A percentile compares a stretch with the other conserved stretches of the same genome.
phyloP scores from a whole-genome alignment of 1,140 invertebrate species.

The Gyrodactylus salaris region DNA sequence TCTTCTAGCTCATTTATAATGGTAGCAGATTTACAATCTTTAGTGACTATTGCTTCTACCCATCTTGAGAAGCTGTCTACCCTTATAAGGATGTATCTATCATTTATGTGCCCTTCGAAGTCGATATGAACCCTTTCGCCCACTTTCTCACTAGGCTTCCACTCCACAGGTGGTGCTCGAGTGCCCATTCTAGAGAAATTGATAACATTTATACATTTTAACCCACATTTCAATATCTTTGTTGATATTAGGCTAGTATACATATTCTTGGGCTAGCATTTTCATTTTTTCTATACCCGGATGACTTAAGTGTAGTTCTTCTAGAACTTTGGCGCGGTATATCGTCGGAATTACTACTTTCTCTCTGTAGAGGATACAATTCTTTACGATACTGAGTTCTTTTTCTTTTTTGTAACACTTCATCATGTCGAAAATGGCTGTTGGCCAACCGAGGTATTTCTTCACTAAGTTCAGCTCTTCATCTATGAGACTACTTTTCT shows the following conservation, averaged over 20 bases:
- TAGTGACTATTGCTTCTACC: background rate
- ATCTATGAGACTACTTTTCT: background rate
- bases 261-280: background rate
- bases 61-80: conserved; percentile 7
- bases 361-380: background rate
- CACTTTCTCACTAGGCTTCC: background rate
- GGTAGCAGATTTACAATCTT: background rate
- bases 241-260: background rate
- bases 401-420: background rate
- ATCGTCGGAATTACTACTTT: background rate
- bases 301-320: background rate
- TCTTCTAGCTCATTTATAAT: background rate
- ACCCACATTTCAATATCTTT: background rate
- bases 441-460: background rate
- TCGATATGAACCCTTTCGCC: background rate
- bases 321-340: background rate
- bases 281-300: background rate
- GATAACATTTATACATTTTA: background rate
- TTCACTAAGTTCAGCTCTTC: background rate
- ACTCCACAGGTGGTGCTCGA: background rate
- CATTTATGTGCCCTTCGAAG: background rate
- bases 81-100: background rate
- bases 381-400: background rate
- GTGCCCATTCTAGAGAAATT: background rate
- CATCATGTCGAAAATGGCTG: background rate